These are phyloP conservation scores for Ramphastos sulfuratus DNA, from an alignment of 2,113 vertebrate genomes.

Conservation along the genomic window DNA sequence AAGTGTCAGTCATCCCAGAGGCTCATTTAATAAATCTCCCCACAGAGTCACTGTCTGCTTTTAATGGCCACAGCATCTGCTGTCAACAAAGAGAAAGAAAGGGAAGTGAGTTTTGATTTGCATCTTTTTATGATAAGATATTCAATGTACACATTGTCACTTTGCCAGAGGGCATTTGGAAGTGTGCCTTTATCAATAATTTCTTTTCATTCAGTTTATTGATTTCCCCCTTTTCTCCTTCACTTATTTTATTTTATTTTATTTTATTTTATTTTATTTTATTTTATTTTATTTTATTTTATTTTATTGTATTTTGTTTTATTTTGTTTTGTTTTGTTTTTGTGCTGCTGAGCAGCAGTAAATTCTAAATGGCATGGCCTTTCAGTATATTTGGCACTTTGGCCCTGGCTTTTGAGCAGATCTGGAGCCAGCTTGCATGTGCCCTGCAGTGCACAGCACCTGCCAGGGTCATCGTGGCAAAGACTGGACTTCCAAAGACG, in stretches of 20 bases:
- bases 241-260: too few species aligned
- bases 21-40: constrained; percentile 8
- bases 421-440: not conserved
- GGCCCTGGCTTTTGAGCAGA: not conserved
- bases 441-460: not conserved
- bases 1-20: constrained; percentile 25
- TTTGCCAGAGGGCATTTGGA: constrained; percentile 9
- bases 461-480: not conserved
- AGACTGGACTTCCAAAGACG: not conserved
- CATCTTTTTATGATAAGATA: not conserved
- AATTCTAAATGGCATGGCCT: not conserved
- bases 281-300: not conserved
- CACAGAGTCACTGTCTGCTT: not conserved
- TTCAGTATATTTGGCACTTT: not conserved
- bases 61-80: constrained; percentile 49
- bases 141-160: not conserved
- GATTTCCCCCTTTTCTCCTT: not conserved
- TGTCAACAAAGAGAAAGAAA: constrained; percentile 50
- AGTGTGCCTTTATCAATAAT: not conserved
- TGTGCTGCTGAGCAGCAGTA: not conserved
- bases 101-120: constrained; percentile 33
- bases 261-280: too few species aligned
- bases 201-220: not conserved
- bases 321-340: not conserved
- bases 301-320: too few species aligned